These are phyloP conservation scores for Lysandra coridon DNA, from an alignment of 2,888 invertebrate species.

Conservation along the genomic window DNA sequence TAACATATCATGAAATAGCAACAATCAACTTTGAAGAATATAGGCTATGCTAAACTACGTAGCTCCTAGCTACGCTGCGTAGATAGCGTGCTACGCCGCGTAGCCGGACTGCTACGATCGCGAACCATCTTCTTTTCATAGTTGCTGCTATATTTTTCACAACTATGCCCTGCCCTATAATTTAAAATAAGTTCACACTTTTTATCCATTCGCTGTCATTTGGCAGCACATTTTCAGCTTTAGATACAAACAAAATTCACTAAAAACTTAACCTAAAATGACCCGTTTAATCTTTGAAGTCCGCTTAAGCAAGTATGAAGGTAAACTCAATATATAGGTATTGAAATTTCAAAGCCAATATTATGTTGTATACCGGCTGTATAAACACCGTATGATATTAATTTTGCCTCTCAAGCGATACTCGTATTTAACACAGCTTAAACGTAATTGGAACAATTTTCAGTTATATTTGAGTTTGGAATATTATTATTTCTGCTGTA, in stretches of 20 bases:
- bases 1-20: too few species aligned
- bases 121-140: too few species aligned
- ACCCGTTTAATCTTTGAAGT: neutral
- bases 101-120: neutral
- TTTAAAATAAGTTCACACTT: too few species aligned
- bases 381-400: conserved; percentile 19
- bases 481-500: neutral
- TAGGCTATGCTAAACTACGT: neutral
- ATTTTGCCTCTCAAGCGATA: conserved; percentile 10
- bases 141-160: too few species aligned
- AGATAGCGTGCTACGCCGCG: neutral
- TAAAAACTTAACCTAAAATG: neutral
- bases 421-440: conserved; percentile 10
- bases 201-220: neutral
- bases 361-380: neutral
- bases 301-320: neutral
- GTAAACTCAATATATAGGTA: neutral
- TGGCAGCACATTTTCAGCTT: neutral
- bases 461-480: conserved; percentile 8
- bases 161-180: too few species aligned
- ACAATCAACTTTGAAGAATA: too few species aligned
- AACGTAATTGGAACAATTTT: neutral
- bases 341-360: conserved; percentile 4
- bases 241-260: neutral
- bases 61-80: neutral